Conservation (phyloP, 2,797 vertebrate species). For the Manis javanica region DNA sequence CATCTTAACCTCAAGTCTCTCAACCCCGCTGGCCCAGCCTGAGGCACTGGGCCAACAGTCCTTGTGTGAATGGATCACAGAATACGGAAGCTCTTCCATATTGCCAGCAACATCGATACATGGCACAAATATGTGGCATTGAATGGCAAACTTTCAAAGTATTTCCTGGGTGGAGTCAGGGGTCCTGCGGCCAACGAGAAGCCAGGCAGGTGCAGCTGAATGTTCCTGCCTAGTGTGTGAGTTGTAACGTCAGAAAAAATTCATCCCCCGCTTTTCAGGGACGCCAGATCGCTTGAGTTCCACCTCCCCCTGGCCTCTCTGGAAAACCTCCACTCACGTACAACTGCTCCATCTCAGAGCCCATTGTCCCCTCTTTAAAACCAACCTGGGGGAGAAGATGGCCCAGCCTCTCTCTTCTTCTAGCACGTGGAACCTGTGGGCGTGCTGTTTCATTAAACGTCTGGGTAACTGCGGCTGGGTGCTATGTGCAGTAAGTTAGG, state of each 20-base stretch:
- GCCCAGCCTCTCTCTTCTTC: neutral
- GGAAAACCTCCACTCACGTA: accelerated
- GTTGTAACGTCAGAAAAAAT: accelerated
- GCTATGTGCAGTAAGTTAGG: neutral
- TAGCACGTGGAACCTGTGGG: accelerated
- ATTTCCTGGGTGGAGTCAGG: accelerated
- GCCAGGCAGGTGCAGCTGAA: accelerated
- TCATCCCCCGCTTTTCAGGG: accelerated
- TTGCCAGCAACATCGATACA: accelerated
- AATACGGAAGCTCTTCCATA: too few species aligned
- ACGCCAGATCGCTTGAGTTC: accelerated
- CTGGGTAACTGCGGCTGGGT: neutral
- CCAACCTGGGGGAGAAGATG: accelerated
- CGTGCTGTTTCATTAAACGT: neutral
- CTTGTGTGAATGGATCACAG: accelerated
- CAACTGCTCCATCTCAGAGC: accelerated
- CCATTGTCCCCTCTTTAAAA: accelerated
- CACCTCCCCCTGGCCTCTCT: neutral
- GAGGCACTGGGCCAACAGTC: accelerated
- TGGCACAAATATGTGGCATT: accelerated
- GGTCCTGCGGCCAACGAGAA: accelerated
- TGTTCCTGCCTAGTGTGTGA: accelerated
- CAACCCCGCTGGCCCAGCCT: accelerated
- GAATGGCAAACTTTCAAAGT: accelerated
- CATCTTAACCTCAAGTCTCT: accelerated